These are phyloP conservation scores for Astreopora myriophthalma DNA, from an alignment of 64 coral and sea anemone genomes.

Conservation along the genomic window DNA sequence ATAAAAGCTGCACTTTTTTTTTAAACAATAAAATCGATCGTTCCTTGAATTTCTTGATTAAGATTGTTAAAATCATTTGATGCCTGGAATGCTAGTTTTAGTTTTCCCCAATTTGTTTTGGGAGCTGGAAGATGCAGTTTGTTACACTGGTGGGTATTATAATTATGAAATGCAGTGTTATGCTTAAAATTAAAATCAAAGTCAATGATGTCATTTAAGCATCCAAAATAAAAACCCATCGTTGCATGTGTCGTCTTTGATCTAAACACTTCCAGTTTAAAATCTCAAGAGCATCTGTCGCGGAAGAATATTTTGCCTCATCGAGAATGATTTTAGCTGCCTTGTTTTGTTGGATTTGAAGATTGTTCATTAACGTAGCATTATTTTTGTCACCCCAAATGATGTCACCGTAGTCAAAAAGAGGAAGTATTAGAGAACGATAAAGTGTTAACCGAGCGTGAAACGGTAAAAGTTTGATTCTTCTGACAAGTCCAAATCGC, in stretches of 20 bases:
- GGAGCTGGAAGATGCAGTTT: background rate
- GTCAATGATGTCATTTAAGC: constrained; percentile 1
- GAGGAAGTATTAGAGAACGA: background rate
- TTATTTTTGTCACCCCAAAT: constrained; percentile 32
- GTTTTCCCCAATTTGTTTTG: background rate
- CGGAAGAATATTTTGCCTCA: constrained; percentile 8
- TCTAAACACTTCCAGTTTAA: background rate
- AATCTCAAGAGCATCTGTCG: background rate
- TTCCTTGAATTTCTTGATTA: background rate
- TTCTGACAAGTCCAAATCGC: constrained; percentile 1
- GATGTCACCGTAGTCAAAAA: background rate
- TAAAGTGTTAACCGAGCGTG: background rate
- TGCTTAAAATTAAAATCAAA: constrained; percentile 11
- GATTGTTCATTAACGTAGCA: background rate
- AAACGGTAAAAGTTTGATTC: background rate
- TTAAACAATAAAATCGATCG: background rate
- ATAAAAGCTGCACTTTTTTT: background rate
- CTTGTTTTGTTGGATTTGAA: constrained; percentile 32
- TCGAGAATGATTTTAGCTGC: constrained; percentile 37
- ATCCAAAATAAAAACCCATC: background rate
- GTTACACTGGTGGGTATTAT: constrained; percentile 3
- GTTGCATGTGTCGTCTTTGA: background rate
- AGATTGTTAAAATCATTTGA: background rate
- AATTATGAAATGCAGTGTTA: background rate
- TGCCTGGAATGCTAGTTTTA: background rate